Evolutionary conservation across 2,797 vertebrate species (phyloP), one percentile per base, ranked within the genome.

Genomic region (Jordanella pulchra): DNA sequence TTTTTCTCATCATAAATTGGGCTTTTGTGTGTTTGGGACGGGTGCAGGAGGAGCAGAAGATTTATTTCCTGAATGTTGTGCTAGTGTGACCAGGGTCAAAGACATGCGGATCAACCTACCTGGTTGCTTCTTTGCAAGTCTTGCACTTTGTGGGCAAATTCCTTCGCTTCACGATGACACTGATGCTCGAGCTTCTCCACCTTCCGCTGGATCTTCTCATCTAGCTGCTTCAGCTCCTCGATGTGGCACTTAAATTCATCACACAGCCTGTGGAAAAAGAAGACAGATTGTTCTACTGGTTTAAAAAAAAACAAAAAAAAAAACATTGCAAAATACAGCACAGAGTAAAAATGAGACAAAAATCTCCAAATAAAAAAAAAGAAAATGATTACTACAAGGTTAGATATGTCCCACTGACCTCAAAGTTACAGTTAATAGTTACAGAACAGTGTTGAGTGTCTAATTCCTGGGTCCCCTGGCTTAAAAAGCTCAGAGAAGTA

Each of bases 161-260:
- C 98, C 89, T 99, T 99, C 28, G 97, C 98, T 93, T 99, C 98
- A 63, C 97, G 97, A 82, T 99, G 97, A 92, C 98, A 99, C 70
- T 99, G 97, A 68, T 99, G 96, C 86, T 99, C 98, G 67, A 99
- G 93, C 91, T 98, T 99, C 90, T 99, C 98, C 82, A 99, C 98
- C 77, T 95, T 95, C 50, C 97, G 95, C 88, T 99, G 98, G 92
- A 99, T 99, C 78, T 96, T 95, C 92, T 99, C 97, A 92, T 99
- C 98, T 90, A 99, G 93, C 78, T 96, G 95, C 91, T 99, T 98
- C 66, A 99, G 94, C 86, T 99, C 98, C 72, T 99, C 97, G 67
- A 99, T 99, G 89, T 99, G 98, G 93, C 95, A 97, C 84, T 97
- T 95, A 94, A 99, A 99, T 93, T 99, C 97, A 85, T 99, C 97